Conservation (phyloP, 1,140 invertebrate species). For the Mycetomoellerius zeteki region DNA sequence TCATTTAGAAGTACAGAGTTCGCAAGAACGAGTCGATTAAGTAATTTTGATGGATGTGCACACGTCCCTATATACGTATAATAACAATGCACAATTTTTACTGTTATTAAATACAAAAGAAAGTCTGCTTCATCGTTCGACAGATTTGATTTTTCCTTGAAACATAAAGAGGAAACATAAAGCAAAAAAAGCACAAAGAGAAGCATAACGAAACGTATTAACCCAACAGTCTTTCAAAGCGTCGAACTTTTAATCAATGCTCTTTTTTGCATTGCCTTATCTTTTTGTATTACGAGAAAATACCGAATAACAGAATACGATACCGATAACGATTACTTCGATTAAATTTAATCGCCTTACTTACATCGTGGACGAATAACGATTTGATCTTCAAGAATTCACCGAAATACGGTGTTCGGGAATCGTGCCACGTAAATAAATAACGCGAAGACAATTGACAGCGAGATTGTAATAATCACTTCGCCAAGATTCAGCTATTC, state of each 20-base stretch:
- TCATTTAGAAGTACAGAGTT: slow-evolving; percentile 11
- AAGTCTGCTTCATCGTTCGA: slow-evolving; percentile 2
- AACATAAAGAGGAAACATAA: background rate
- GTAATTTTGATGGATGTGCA: slow-evolving; percentile 40
- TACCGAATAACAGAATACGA: background rate
- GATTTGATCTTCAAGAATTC: background rate
- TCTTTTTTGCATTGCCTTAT: slow-evolving; percentile 43
- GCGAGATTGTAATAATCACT: slow-evolving; percentile 38
- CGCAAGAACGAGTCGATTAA: background rate
- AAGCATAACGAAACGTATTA: background rate
- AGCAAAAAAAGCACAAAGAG: background rate
- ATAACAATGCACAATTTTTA: slow-evolving; percentile 60
- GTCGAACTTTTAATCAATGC: slow-evolving; percentile 57
- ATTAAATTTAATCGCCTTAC: slow-evolving; percentile 41
- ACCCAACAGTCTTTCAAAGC: slow-evolving; percentile 76
- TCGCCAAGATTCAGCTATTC: slow-evolving; percentile 80
- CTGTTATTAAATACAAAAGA: slow-evolving; percentile 47
- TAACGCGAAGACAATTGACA: slow-evolving; percentile 3
- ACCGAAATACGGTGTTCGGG: background rate
- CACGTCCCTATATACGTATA: slow-evolving; percentile 13
- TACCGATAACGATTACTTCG: slow-evolving; percentile 13
- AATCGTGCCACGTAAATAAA: background rate
- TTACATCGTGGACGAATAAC: background rate
- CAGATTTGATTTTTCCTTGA: background rate
- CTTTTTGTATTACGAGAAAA: slow-evolving; percentile 51